These are phyloP conservation scores for Diachrysia chrysitis DNA, from an alignment of 2,888 invertebrate species.

Conservation along the genomic window DNA sequence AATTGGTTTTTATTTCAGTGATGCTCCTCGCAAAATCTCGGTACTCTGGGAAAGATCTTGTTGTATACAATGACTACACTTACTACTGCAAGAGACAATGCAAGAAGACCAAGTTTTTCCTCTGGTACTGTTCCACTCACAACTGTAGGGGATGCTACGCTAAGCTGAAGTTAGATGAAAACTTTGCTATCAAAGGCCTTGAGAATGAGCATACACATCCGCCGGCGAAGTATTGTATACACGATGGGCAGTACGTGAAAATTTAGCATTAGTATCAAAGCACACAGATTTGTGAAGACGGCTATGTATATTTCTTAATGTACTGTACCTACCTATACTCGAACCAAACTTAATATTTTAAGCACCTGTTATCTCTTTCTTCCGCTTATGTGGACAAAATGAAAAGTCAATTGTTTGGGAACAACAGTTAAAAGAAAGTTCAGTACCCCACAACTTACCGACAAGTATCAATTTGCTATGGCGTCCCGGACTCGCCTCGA, in stretches of 20 bases:
- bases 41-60: constrained; percentile 77
- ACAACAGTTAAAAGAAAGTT: too few species aligned
- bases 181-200: constrained; percentile 70
- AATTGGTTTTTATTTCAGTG: constrained; percentile 64
- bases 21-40: constrained; percentile 78
- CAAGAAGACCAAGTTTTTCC: constrained; percentile 74
- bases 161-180: constrained; percentile 75
- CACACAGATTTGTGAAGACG: not conserved
- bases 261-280: constrained; percentile 50
- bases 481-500: too few species aligned
- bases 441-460: too few species aligned
- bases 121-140: constrained; percentile 84
- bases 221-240: constrained; percentile 76
- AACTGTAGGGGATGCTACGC: constrained; percentile 82
- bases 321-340: too few species aligned
- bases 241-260: constrained; percentile 76
- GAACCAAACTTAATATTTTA: too few species aligned
- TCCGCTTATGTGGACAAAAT: too few species aligned
- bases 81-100: constrained; percentile 82
- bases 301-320: not conserved
- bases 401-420: too few species aligned
- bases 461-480: too few species aligned
- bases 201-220: constrained; percentile 77
- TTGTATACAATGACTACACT: constrained; percentile 80
- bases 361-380: too few species aligned